phyloP scores from a whole-genome alignment of 2,888 invertebrate genomes.

The Leptopilina myrica region DNA sequence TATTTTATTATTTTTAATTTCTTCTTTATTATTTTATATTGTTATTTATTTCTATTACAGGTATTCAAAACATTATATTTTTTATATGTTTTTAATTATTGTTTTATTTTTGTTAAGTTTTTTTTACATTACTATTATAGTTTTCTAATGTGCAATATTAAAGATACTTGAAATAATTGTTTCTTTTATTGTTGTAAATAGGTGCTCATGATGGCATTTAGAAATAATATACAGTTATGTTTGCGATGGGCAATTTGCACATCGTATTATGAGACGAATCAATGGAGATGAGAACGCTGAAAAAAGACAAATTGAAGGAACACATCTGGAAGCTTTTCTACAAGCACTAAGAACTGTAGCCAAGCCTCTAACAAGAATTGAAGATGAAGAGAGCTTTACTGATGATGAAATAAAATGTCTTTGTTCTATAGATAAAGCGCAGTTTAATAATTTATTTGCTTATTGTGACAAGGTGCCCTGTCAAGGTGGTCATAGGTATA shows the following conservation, averaged over 20 bases:
- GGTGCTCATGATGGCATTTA: background rate
- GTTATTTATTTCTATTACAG: too few relatives aligned
- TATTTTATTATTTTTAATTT: too few relatives aligned
- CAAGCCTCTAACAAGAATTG: constrained; percentile 38
- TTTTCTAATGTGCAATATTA: too few relatives aligned
- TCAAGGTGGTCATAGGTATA: constrained; percentile 38
- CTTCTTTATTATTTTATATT: too few relatives aligned
- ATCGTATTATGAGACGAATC: background rate
- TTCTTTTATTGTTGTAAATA: background rate
- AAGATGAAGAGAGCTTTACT: constrained; percentile 47
- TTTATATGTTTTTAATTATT: too few relatives aligned
- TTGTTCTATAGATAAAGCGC: constrained; percentile 39
- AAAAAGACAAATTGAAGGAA: constrained; percentile 39
- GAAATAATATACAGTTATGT: background rate
- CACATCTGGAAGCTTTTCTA: constrained; percentile 39
- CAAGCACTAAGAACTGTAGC: constrained; percentile 45
- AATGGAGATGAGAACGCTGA: background rate
- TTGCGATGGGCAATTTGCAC: background rate
- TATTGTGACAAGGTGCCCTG: constrained; percentile 49
- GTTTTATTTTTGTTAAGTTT: too few relatives aligned
- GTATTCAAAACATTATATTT: too few relatives aligned
- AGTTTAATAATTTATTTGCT: constrained; percentile 50
- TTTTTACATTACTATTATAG: too few relatives aligned
- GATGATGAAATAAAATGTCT: constrained; percentile 44
- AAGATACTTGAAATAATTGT: too few relatives aligned